Conservation (phyloP, 2,113 vertebrate species). For the Cettia cetti region DNA sequence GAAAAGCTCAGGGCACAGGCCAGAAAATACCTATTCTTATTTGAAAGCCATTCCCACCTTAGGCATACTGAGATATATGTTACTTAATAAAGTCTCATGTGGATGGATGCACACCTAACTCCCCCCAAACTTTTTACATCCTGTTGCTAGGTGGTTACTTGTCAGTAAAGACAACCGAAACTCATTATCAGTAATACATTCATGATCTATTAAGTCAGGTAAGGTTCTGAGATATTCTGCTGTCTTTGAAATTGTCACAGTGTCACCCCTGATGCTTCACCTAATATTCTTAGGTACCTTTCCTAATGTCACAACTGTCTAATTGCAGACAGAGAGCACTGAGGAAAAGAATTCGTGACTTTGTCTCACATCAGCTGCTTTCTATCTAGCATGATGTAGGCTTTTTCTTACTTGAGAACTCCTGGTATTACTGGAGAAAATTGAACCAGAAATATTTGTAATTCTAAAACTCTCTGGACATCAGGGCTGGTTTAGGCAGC, state of each 20-base stretch:
- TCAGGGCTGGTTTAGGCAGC: not conserved
- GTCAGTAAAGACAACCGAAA: not conserved
- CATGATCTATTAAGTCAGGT: not conserved
- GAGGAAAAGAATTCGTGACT: not conserved
- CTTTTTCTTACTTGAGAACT: not conserved
- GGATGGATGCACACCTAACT: not conserved
- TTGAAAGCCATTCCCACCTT: not conserved
- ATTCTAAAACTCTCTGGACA: not conserved
- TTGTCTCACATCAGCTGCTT: not conserved
- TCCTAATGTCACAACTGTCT: accelerated
- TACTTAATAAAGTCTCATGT: not conserved
- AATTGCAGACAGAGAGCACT: not conserved
- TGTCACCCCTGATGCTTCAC: accelerated
- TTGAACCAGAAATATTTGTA: not conserved
- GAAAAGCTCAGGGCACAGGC: not conserved
- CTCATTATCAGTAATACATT: not conserved
- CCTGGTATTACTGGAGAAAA: not conserved
- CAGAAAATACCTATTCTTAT: not conserved
- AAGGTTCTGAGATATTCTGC: not conserved
- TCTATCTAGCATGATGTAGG: not conserved
- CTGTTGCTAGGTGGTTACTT: not conserved
- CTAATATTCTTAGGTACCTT: not conserved
- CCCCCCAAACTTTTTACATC: not conserved
- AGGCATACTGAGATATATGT: not conserved
- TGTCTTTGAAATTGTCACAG: not conserved